Conservation (phyloP, 2,797 vertebrate species). For the Lacerta bilineata region DNA sequence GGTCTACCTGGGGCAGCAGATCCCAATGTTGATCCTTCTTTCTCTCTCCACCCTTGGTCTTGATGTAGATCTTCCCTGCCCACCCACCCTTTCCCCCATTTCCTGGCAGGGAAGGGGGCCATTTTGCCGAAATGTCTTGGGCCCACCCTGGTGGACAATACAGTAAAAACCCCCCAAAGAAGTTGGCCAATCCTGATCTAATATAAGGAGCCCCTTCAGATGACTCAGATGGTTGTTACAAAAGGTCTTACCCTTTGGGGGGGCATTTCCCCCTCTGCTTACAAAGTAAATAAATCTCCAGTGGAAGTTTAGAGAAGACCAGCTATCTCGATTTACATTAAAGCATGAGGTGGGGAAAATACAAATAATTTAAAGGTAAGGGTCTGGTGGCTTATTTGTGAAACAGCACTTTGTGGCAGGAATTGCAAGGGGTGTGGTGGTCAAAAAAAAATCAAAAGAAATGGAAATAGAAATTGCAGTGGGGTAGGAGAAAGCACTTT, state of each 20-base stretch:
- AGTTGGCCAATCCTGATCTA: not conserved
- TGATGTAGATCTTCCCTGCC: no score
- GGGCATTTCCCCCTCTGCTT: not conserved
- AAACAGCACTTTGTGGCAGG: constrained; percentile 57
- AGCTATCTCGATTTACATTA: constrained; percentile 36
- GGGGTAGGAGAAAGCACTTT: constrained; percentile 41
- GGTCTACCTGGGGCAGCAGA: no score
- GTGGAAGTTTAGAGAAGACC: constrained; percentile 38
- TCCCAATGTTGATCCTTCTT: no score
- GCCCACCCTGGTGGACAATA: not conserved
- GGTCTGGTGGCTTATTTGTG: not conserved
- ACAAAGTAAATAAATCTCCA: constrained; percentile 24
- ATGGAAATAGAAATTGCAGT: no score
- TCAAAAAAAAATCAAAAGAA: constrained; percentile 42
- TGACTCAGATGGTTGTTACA: constrained; percentile 17
- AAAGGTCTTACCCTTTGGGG: not conserved
- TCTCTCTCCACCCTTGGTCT: no score
- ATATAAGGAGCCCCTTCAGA: not conserved
- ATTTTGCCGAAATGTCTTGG: no score
- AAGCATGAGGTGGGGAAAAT: constrained; percentile 48
- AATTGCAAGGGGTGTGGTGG: constrained; percentile 74
- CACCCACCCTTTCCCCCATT: no score
- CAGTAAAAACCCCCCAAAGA: not conserved
- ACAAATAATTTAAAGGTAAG: constrained; percentile 11
- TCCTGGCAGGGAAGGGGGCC: no score